Evolutionary conservation across 2,888 invertebrate genomes (phyloP), one percentile per base, ranked within the genome.

Genomic region (Drosophila nigricruria): DNA sequence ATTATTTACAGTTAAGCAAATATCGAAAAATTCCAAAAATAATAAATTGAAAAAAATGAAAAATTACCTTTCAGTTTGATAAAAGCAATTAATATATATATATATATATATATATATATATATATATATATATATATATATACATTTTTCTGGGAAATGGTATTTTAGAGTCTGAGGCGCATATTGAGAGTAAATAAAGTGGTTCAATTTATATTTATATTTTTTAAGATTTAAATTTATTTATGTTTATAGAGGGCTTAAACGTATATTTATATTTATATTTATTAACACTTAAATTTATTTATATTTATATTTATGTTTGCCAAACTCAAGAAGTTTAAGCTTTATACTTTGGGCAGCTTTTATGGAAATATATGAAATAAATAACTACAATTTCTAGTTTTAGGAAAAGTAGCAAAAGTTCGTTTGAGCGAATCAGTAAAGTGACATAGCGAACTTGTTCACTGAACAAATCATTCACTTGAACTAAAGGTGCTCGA

Each of bases 1-100:
- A 18, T 52, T 70, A 57, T 70, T 56, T 57, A 70, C 70, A 32
- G 42, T 14, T 54, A 52, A 53, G 16, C 25, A 38, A 18, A 36
- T 38, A 50, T 32, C 16, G 18, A 27, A 32, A 49, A 27, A 49
- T 20, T 42, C 12, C 18, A 16, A 47, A 47, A 32, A 6, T 36
- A 30, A 67, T 38, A 30, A 27, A n/a, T 1, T 3, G 20, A 16
- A 9, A 16, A 9, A 27, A 16, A 18, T 18, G 20, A 32, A 16
- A 16, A 34, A 56, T n/a, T 30, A 36, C 43, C 34, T 18, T 38
- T 20, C 2, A 14, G 52, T 16, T n/a, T 30, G 36, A 25, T 25
- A 12, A 53, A 38, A 36, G 5, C 32, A 30, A n/a, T 30, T n/a
- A 10, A 10, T 10, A 30, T n/a, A 25, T n/a, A 38, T 38, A 38